Evolutionary conservation across 2,888 invertebrate genomes (phyloP), one percentile per base, ranked within the genome.

Genomic region (Noctua pronuba): DNA sequence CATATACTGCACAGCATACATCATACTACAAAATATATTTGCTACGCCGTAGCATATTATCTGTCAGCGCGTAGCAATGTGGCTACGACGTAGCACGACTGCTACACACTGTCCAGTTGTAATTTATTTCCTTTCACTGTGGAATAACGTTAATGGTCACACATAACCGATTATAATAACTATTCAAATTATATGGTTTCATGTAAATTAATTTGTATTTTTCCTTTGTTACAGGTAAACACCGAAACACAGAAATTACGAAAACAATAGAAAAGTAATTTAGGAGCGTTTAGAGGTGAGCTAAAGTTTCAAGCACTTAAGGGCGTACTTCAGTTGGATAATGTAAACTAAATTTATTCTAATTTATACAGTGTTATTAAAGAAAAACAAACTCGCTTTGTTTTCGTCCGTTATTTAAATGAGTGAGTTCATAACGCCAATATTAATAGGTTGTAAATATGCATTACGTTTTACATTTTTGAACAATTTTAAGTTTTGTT

Each of bases 191-290:
- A 3, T 35, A 35, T 70, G 21, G 10, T 28, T 41, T 41, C 28
- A 31, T 58, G n/a, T 72, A 73, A 75, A 82, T 72, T 79, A 72
- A 88, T 77, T 28, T 76, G 11, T 71, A 28, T 18, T 52, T 82
- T 77, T 79, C 16, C 18, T 80, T 86, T 76, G 70, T 87, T 87
- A n/a, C 88, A 87, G 87, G 87, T 87, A 87, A 82, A 78, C 62
- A 62, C 11, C 52, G 16, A n/a, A 16, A 38, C 49, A 55, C 44
- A 24, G 46, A 71, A 66, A 28, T 65, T 60, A 77, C 44, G 18
- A 69, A 64, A 49, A 82, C 55, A 77, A 64, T 67, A 62, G 35
- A 49, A 44, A 77, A 77, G 24, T 11, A 71, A 46, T 64, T 76
- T 10, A 13, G 38, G 70, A 62, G 55, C 44, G 8, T 24, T 55